Evolutionary conservation across 2,797 vertebrate species (phyloP).

Genomic region (Delichon dasypus): DNA sequence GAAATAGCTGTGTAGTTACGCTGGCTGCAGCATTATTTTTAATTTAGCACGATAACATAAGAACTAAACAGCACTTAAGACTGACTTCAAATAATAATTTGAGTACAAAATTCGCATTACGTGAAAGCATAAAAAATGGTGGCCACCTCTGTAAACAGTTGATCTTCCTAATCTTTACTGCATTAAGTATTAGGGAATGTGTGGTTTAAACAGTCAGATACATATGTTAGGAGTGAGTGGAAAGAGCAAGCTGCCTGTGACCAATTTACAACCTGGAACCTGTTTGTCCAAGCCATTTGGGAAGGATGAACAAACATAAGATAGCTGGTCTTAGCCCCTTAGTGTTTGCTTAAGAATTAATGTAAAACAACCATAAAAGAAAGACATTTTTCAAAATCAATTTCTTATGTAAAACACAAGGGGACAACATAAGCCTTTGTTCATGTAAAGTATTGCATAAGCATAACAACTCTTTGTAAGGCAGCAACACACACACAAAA

Average conservation of each 20-base stretch:
- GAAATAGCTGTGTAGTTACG: neutral
- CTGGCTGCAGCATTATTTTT: neutral
- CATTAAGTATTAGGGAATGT: neutral
- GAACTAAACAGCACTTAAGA: neutral
- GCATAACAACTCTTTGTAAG: neutral
- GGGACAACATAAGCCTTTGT: neutral
- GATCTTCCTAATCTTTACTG: neutral
- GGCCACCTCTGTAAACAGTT: neutral
- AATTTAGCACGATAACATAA: neutral
- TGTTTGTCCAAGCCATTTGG: neutral
- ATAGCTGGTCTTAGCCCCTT: neutral
- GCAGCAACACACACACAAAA: neutral
- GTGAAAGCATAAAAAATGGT: neutral
- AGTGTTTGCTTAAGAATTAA: neutral
- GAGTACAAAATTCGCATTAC: neutral
- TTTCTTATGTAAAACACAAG: neutral
- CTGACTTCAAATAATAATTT: neutral
- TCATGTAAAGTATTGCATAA: neutral
- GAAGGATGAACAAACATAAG: neutral
- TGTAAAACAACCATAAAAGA: neutral
- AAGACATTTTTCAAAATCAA: neutral
- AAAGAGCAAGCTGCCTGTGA: neutral
- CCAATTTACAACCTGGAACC: neutral
- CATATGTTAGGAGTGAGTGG: neutral
- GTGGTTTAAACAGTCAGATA: neutral